Percentiles rank a stretch among this genome's conserved stretches.
Evolutionary conservation across 64 coral and sea anemone species (phyloP).

Genomic region (Porites australiensis): DNA sequence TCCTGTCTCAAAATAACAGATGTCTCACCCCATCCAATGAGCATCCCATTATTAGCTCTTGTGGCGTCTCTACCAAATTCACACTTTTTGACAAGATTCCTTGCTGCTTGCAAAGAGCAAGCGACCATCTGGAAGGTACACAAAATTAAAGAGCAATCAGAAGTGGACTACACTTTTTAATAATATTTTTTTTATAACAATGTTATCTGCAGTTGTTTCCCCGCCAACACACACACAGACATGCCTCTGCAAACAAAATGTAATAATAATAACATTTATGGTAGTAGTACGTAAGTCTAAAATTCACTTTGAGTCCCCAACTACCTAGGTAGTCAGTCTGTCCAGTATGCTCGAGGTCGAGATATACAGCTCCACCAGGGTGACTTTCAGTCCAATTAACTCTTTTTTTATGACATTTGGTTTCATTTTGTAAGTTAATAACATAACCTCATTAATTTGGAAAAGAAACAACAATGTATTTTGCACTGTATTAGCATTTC

Average conservation of each 20-base stretch:
- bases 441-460: too few relatives aligned
- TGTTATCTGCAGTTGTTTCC: neutral
- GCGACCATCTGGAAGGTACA: conserved; percentile 8
- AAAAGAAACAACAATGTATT: too few relatives aligned
- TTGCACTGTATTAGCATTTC: too few relatives aligned
- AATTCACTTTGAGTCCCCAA: conserved; percentile 1
- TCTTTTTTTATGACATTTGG: too few relatives aligned
- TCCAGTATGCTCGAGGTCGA: neutral
- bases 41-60: conserved; percentile 35
- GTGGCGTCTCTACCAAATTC: conserved; percentile 14
- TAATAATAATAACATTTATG: neutral
- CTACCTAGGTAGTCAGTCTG: neutral
- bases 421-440: too few relatives aligned
- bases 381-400: neutral
- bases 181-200: neutral
- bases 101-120: conserved; percentile 14
- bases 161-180: neutral
- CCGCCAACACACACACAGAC: neutral
- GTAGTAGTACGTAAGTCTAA: conserved; percentile 7
- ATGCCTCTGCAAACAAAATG: conserved; percentile 1
- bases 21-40: conserved; percentile 43
- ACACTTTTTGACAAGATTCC: neutral
- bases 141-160: neutral
- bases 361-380: neutral
- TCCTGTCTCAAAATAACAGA: conserved; percentile 1